These are phyloP conservation scores for Mustela nigripes DNA, from an alignment of 2,113 vertebrate genomes.

Conservation along the genomic window DNA sequence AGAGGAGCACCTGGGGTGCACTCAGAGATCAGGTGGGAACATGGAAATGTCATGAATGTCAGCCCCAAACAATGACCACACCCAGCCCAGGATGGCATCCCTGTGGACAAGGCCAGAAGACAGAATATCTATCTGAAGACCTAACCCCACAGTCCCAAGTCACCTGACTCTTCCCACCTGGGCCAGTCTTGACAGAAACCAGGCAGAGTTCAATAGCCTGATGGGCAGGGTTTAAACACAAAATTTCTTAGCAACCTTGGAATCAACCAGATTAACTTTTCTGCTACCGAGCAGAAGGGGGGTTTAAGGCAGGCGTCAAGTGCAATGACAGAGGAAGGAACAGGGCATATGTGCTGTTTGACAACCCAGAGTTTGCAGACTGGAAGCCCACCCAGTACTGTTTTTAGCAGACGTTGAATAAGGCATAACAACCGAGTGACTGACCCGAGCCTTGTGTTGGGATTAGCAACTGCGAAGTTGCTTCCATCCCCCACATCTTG, in stretches of 20 bases:
- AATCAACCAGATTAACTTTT: neutral
- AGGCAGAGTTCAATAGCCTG: rapidly evolving
- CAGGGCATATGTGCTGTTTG: rapidly evolving
- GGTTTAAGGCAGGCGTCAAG: too few species aligned
- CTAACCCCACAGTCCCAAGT: rapidly evolving
- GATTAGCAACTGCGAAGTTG: rapidly evolving
- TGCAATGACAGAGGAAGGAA: rapidly evolving
- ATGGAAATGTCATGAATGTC: neutral
- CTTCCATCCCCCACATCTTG: neutral
- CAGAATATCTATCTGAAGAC: neutral
- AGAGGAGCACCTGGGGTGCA: rapidly evolving
- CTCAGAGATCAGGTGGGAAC: neutral
- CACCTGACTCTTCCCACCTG: rapidly evolving
- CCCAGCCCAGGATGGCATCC: rapidly evolving
- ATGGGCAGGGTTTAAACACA: rapidly evolving
- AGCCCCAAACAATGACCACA: rapidly evolving
- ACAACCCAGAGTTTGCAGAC: neutral
- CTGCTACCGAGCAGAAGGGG: neutral
- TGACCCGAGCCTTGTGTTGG: neutral
- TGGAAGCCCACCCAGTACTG: neutral
- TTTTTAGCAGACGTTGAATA: neutral
- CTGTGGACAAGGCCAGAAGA: neutral
- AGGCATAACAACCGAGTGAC: neutral
- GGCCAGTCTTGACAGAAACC: too few species aligned
- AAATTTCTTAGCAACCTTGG: neutral